A percentile compares a stretch with the other conserved stretches of the same genome.
Conservation (phyloP, 2,888 invertebrate species). For the Neria commutata region DNA sequence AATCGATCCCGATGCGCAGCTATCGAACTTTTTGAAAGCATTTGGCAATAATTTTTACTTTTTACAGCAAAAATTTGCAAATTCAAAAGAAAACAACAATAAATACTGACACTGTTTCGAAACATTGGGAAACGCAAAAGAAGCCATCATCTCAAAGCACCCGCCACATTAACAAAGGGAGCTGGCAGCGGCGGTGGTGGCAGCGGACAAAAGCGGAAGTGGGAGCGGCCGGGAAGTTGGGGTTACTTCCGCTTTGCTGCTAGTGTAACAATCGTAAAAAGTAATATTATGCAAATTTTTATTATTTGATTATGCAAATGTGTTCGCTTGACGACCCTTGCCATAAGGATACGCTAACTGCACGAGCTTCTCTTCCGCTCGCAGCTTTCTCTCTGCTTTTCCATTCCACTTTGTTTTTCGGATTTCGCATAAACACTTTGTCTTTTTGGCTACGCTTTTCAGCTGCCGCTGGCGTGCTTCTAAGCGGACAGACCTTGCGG, state of each 20-base stretch:
- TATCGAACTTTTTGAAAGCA: constrained; percentile 26
- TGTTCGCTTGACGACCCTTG: constrained; percentile 60
- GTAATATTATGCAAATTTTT: constrained; percentile 60
- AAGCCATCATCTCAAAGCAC: no score
- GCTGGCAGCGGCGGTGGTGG: neutral
- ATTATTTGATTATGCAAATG: constrained; percentile 63
- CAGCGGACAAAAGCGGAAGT: constrained; percentile 1
- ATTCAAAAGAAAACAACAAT: constrained; percentile 56
- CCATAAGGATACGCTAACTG: constrained; percentile 54
- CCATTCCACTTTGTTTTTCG: neutral
- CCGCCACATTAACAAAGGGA: neutral
- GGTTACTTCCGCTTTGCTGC: constrained; percentile 7
- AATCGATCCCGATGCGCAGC: no score
- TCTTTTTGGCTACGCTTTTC: constrained; percentile 1
- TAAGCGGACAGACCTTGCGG: constrained; percentile 39
- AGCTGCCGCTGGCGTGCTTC: constrained; percentile 10
- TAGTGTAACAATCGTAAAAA: constrained; percentile 45
- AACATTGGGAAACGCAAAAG: neutral
- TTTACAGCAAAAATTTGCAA: constrained; percentile 52
- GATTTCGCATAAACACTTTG: constrained; percentile 6
- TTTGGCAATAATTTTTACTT: constrained; percentile 38
- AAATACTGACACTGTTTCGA: constrained; percentile 52
- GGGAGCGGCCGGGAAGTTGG: neutral
- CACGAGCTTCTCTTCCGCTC: constrained; percentile 22
- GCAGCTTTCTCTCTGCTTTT: constrained; percentile 10